Evolutionary conservation across 37 sponge, comb jelly and placozoan species (phyloP).

Genomic region (Ephydatia muelleri): DNA sequence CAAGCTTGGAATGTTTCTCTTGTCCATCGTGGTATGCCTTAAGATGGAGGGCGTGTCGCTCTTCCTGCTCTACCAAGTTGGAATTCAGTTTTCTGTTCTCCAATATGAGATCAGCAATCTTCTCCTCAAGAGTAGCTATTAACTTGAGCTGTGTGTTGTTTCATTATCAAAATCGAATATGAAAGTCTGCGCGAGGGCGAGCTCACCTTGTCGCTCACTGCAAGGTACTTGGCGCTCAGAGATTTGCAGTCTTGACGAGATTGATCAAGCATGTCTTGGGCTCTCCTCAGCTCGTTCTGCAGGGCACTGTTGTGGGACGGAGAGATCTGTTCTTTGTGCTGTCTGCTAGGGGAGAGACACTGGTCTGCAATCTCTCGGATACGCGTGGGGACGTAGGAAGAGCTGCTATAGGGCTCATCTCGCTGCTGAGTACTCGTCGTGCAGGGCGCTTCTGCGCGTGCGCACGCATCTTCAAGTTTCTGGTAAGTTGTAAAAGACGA

Average conservation of each 20-base stretch:
- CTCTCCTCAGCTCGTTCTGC: conserved; percentile 55
- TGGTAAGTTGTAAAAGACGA: conserved; percentile 48
- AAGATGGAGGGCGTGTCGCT: not conserved
- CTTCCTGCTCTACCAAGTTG: conserved; percentile 18
- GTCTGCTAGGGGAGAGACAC: conserved; percentile 33
- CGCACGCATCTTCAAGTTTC: conserved; percentile 44
- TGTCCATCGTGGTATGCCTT: conserved; percentile 36
- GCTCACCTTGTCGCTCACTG: conserved; percentile 52
- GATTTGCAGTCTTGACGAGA: conserved; percentile 39
- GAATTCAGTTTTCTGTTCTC: conserved; percentile 37
- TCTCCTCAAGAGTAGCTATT: not conserved
- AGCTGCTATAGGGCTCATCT: too few species aligned
- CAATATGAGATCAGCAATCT: not conserved
- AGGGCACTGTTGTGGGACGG: conserved; percentile 13
- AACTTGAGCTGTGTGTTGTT: too few species aligned
- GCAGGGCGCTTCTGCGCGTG: conserved; percentile 40
- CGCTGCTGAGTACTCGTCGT: conserved; percentile 42
- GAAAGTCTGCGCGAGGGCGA: not conserved
- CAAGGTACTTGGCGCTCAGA: conserved; percentile 54
- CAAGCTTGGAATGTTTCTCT: conserved; percentile 12
- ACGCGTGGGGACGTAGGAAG: conserved; percentile 52
- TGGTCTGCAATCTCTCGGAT: conserved; percentile 62
- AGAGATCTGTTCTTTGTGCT: not conserved
- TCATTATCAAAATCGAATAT: not conserved
- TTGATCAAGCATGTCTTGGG: conserved; percentile 26